phyloP scores from a whole-genome alignment of 2,888 invertebrate species.

The Drosophila hamatofila region DNA sequence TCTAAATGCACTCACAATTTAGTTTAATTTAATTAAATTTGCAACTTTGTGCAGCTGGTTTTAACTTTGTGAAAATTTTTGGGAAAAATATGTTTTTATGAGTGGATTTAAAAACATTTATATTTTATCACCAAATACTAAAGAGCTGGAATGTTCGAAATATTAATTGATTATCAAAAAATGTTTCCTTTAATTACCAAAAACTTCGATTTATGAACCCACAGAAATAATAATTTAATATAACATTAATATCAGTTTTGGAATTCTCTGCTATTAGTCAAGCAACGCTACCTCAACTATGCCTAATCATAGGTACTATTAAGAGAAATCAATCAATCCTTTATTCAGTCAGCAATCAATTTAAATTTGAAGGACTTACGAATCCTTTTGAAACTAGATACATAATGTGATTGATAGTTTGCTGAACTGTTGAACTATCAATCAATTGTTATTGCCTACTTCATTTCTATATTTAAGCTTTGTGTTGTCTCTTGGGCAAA shows the following conservation, averaged over 20 bases:
- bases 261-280: too few species aligned
- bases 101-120: neutral
- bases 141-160: too few species aligned
- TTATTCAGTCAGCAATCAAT: neutral
- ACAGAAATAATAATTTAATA: too few species aligned
- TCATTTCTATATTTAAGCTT: neutral
- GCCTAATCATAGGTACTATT: neutral
- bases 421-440: too few species aligned
- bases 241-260: too few species aligned
- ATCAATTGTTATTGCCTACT: neutral
- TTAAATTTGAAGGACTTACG: neutral
- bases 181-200: too few species aligned
- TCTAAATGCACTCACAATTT: conserved; percentile 62
- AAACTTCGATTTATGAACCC: too few species aligned
- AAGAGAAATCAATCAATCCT: neutral
- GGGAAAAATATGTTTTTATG: too few species aligned
- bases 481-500: neutral
- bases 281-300: neutral
- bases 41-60: conserved; percentile 13
- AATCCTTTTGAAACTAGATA: neutral
- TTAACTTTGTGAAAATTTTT: neutral
- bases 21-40: conserved; percentile 53
- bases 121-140: too few species aligned
- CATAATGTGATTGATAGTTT: neutral
- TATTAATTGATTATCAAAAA: too few species aligned